Conservation (phyloP, 2,113 vertebrate genomes). For the Cathartes aura region DNA sequence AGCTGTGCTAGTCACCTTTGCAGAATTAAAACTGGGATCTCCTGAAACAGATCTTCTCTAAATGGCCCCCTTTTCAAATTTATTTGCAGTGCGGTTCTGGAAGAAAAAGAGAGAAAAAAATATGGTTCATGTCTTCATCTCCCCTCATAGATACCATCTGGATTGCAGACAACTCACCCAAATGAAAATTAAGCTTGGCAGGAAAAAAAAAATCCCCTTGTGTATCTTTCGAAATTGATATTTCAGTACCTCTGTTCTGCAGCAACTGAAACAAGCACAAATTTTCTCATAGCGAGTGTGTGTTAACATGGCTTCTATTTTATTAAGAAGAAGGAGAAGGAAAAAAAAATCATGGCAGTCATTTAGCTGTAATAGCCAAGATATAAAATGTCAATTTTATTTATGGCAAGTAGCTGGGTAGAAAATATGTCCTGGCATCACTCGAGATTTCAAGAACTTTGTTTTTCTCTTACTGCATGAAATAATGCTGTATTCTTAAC, state of each 20-base stretch:
- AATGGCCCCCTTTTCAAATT: not conserved
- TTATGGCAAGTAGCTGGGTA: constrained; percentile 69
- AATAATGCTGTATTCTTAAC: constrained; percentile 59
- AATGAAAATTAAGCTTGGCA: constrained; percentile 17
- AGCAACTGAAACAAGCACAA: constrained; percentile 13
- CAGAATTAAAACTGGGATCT: not conserved
- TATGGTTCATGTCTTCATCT: not conserved
- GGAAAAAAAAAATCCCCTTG: not conserved
- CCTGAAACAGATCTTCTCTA: not conserved
- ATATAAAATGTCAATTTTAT: constrained; percentile 72
- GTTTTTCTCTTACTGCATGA: constrained; percentile 53
- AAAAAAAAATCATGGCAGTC: constrained; percentile 28
- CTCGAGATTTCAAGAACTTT: constrained; percentile 64
- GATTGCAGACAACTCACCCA: not conserved
- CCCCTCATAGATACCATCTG: not conserved
- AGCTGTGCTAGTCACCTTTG: not conserved
- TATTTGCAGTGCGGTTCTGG: not conserved
- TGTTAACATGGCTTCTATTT: constrained; percentile 36
- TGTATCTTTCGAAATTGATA: constrained; percentile 21
- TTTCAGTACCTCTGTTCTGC: constrained; percentile 11
- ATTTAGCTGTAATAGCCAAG: constrained; percentile 51
- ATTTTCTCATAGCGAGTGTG: constrained; percentile 9
- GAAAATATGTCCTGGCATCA: constrained; percentile 67
- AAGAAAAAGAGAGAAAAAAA: not conserved
- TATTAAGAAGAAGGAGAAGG: not conserved